A percentile compares a stretch with the other conserved stretches of the same genome.
Evolutionary conservation across 2,888 invertebrate species (phyloP).

Genomic region (Dyspetes luteomarginatus): DNA sequence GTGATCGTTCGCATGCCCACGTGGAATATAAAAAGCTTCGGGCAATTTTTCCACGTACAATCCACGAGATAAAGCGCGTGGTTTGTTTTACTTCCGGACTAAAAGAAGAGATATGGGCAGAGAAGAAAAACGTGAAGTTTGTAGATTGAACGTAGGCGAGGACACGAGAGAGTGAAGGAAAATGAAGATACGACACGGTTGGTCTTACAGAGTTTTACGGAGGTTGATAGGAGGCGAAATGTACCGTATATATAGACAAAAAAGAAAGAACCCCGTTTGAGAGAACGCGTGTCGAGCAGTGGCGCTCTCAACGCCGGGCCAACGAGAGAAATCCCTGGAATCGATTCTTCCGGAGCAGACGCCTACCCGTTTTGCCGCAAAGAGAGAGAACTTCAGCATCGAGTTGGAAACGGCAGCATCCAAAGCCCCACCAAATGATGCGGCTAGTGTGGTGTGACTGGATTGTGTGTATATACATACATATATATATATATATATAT

Average conservation of each 20-base stretch:
- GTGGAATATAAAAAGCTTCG: neutral
- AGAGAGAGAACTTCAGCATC: conserved; percentile 40
- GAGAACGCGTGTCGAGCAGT: conserved; percentile 30
- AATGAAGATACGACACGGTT: conserved; percentile 12
- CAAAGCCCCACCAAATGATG: conserved; percentile 40
- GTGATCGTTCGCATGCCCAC: neutral
- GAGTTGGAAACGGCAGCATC: conserved; percentile 50
- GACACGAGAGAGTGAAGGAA: neutral
- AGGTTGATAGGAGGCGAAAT: conserved; percentile 44
- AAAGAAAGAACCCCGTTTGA: neutral
- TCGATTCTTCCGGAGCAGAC: conserved; percentile 69
- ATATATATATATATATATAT: neutral
- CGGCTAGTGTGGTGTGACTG: neutral
- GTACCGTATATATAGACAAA: neutral
- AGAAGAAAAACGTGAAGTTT: conserved; percentile 7
- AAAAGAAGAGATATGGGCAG: conserved; percentile 33
- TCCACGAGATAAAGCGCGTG: neutral
- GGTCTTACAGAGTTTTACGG: conserved; percentile 46
- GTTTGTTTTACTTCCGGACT: conserved; percentile 32
- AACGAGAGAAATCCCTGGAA: conserved; percentile 63
- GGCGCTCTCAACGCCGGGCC: conserved; percentile 57
- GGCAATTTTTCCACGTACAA: neutral
- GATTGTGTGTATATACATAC: neutral
- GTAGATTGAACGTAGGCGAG: neutral
- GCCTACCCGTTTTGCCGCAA: conserved; percentile 63